Conservation (phyloP, 92 coral and sea anemone species). For the Diadumene lineata region DNA sequence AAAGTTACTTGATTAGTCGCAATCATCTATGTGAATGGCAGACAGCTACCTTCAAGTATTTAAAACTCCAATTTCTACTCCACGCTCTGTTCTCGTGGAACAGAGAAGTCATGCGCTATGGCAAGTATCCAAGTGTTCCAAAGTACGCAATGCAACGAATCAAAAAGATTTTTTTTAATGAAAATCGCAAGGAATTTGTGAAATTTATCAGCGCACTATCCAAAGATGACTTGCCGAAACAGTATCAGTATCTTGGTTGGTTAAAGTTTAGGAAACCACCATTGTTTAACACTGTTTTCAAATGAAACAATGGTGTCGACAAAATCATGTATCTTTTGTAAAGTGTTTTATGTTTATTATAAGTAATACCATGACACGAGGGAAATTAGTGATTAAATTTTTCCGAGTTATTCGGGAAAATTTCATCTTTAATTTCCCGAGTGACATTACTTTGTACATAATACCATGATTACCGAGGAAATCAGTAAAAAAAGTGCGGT, state of each 20-base stretch:
- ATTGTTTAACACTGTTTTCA: conserved; percentile 8
- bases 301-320: no score
- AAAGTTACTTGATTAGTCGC: conserved; percentile 4
- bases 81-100: conserved; percentile 23
- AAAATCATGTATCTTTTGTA: no score
- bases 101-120: conserved; percentile 14
- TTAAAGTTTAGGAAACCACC: conserved; percentile 30
- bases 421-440: no score
- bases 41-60: conserved; percentile 1
- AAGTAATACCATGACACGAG: no score
- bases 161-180: not conserved
- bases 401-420: no score
- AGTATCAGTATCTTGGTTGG: conserved; percentile 19
- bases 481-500: no score
- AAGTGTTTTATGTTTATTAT: no score
- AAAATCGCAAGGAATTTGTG: conserved; percentile 19
- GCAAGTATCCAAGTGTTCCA: conserved; percentile 17
- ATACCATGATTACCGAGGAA: no score
- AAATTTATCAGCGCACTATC: conserved; percentile 2
- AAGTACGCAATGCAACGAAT: conserved; percentile 6
- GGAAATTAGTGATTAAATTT: no score
- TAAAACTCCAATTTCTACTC: conserved; percentile 10
- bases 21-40: conserved; percentile 18
- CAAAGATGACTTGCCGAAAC: not conserved
- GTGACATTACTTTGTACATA: no score